Base-by-base conservation (phyloP, 2,797 vertebrate species). In the Coracias cyanogaster region DNA sequence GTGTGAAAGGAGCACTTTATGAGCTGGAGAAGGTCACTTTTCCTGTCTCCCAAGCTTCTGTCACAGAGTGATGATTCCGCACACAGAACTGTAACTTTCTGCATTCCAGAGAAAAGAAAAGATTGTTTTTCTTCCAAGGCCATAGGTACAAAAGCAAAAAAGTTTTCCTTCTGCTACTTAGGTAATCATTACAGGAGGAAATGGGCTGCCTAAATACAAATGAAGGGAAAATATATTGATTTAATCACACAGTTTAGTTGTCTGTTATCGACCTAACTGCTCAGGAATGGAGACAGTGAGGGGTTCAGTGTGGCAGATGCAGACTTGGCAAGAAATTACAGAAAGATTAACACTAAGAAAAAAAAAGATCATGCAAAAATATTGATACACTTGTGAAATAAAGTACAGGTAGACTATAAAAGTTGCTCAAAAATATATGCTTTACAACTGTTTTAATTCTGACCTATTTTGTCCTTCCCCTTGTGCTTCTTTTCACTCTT, bases 401-500 rank as follows among this genome's bases (percentile, higher is more conserved):
- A 71, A 77, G 28, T 16, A 90, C 13, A 79, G 28, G 8, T 12
- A 71, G 13, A 5, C 21, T 12, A 55, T 61, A 71, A 28, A 41
- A 89, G 57, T 8, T 25, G 6, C 57, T 79, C 28, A 29, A 52
- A 52, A 64, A 69, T 43, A 45, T 1, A 2, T 35, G 28, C 13
- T 69, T 84, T 52, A 46, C 5, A 85, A 54, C 3, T 37, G 8
- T 15, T 62, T 57, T 26, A 33, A 77, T 79, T 73, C 15, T 37
- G 33, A 3, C 12, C 69, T 62, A 35, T 29, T 91, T 82, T 66
- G 24, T 43, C 62, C 19, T 82, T 72, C 33, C 39, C 13, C 12
- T 48, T 26, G 15, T 37, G 21, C 18, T 87, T 86, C 0, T 0
- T 48, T 82, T 39, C 46, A 35, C 4, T 3, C 6, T 33, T 3